These are phyloP conservation scores for Aphaenogaster rudis DNA, from an alignment of 1,140 invertebrate genomes.

Conservation along the genomic window DNA sequence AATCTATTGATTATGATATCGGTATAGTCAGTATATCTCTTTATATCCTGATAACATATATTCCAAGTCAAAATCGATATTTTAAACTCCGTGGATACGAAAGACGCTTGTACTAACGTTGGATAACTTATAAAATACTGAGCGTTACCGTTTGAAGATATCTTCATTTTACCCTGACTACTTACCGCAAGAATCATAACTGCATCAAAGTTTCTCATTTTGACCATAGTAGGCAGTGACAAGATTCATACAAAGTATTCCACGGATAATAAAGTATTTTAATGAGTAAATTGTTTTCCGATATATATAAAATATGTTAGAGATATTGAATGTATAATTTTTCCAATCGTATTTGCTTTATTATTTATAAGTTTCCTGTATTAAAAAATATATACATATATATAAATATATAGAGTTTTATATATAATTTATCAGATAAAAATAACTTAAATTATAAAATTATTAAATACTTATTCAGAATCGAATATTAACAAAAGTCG, in stretches of 20 bases:
- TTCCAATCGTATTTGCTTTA: not conserved
- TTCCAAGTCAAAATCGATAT: not conserved
- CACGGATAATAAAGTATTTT: not conserved
- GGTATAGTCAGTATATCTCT: too few species aligned
- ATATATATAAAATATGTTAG: not conserved
- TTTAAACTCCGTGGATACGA: constrained; percentile 12
- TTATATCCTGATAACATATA: not conserved
- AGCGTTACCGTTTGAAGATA: not conserved
- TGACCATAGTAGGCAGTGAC: not conserved
- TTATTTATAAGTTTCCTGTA: not conserved
- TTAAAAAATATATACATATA: not conserved
- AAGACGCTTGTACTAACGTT: not conserved
- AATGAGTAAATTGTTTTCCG: not conserved
- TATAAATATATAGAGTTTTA: not conserved
- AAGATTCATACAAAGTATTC: not conserved
- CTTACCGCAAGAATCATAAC: not conserved
- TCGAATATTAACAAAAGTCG: not conserved
- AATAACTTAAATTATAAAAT: not conserved
- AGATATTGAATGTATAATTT: not conserved
- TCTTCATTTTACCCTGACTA: not conserved
- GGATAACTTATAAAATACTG: not conserved
- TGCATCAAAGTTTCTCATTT: not conserved
- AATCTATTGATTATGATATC: not conserved
- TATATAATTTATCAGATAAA: not conserved
- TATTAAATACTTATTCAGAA: not conserved